Conservation (phyloP, 2,113 vertebrate genomes). For the Chamaetylas fuelleborni region DNA sequence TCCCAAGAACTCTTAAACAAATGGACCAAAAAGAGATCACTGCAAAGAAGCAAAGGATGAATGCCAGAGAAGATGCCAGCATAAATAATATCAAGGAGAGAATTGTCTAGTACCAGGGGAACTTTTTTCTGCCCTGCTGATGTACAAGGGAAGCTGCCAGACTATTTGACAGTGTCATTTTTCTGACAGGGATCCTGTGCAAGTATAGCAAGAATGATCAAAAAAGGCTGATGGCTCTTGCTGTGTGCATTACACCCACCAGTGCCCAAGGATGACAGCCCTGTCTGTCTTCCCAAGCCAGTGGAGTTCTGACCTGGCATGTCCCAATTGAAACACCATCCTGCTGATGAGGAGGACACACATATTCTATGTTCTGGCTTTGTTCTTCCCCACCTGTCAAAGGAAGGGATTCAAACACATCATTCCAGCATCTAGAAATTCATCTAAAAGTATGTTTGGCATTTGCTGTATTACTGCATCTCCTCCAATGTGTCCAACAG, state of each 20-base stretch:
- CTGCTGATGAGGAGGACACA: not conserved
- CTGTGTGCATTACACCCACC: not conserved
- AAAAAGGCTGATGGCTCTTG: not conserved
- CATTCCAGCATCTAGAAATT: not conserved
- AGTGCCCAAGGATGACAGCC: not conserved
- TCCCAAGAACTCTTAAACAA: not conserved
- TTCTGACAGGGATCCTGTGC: not conserved
- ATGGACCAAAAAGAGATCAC: not conserved
- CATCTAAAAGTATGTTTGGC: not conserved
- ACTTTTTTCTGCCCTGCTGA: not conserved
- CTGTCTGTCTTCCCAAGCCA: not conserved
- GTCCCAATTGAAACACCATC: rapidly evolving
- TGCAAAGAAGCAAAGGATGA: not conserved
- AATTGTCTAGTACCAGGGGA: not conserved
- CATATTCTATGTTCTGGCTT: not conserved
- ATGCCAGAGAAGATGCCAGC: not conserved
- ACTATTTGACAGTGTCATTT: not conserved
- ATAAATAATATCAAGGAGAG: not conserved
- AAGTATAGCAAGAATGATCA: not conserved
- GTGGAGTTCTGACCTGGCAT: not conserved
- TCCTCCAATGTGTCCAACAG: not conserved
- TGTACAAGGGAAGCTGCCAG: not conserved
- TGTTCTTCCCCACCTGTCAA: not conserved
- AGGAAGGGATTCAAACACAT: not conserved
- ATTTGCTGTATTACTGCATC: not conserved